Base-by-base conservation (phyloP, 2,113 vertebrate genomes). In the Narcine bancroftii region DNA sequence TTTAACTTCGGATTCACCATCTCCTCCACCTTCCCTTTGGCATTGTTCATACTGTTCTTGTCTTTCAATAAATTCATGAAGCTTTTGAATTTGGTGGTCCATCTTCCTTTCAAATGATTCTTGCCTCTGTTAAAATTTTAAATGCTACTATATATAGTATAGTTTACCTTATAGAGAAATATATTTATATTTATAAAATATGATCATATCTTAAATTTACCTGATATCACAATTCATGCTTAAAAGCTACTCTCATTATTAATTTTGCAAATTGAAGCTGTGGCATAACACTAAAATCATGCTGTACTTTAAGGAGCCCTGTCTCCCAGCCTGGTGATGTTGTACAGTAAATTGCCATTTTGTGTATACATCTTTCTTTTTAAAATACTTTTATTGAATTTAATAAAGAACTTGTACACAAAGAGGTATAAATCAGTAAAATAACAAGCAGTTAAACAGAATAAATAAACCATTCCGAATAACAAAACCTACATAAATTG, bases 81-180 rank as follows among this genome's bases (percentile, higher is more conserved):
- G 89, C 33, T 69, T 91, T 91, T 71, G 65, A 91, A 91, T 69
- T 69, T 91, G 89, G 36, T 91, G 65, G 13, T 91, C 89, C 89
- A 91, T 91, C 47, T 91, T 91, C 39, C 42, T 91, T 91, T 91
- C 89, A 47, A 91, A 91, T 69, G 60, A 91, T 45, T 91, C 63
- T 91, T 91, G 89, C 42, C 65, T 91, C 89, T 91, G 42, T 45
- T 6, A 91, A 69, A 69, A 91, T 91, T 69, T 47, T 10, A 47
- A 29, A 47, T 89, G 39, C 66, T 19, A 91, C 6, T 2, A 66
- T 5, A 69, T 10, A 63, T 69, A 9, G 21, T 10, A 63, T 69
- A 9, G 21, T 69, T 89, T 21, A 45, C 53, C 39, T 6, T 42
- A 65, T 6, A 42, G 42, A 45, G 89, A 69, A 21, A 33, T 33